Percentiles rank a stretch among this genome's conserved stretches.
Evolutionary conservation across 2,888 invertebrate genomes (phyloP).

Genomic region (Anarsia innoxiella): DNA sequence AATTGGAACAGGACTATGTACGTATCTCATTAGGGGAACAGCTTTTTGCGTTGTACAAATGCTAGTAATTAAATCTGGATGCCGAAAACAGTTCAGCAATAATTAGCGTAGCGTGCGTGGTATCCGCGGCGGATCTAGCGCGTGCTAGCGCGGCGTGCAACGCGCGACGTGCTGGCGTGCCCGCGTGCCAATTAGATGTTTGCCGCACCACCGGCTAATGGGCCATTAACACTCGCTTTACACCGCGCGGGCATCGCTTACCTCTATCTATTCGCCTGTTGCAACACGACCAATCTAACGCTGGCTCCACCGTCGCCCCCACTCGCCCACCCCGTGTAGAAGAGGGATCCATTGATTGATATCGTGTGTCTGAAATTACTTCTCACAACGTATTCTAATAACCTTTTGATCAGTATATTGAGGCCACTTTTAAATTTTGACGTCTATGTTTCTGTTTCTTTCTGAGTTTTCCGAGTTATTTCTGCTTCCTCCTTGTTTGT

Average conservation of each 20-base stretch:
- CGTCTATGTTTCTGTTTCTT: too few relatives aligned
- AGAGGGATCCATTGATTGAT: too few relatives aligned
- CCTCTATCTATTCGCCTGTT: constrained; percentile 35
- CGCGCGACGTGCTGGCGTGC: constrained; percentile 24
- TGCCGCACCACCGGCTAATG: constrained; percentile 52
- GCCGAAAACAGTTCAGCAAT: constrained; percentile 35
- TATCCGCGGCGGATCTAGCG: constrained; percentile 43
- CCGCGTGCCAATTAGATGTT: constrained; percentile 53
- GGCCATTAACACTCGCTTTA: constrained; percentile 67
- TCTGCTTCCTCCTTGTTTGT: too few relatives aligned
- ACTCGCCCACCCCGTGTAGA: constrained; percentile 22
- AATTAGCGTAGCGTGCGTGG: constrained; percentile 42
- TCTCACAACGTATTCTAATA: too few relatives aligned
- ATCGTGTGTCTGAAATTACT: too few relatives aligned
- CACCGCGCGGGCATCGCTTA: constrained; percentile 45
- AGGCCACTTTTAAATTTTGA: too few relatives aligned
- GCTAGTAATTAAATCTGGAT: constrained; percentile 9
- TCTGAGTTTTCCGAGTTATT: too few relatives aligned
- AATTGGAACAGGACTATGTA: constrained; percentile 2
- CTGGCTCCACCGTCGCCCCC: constrained; percentile 21
- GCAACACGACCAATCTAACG: constrained; percentile 23
- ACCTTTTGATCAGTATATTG: too few relatives aligned
- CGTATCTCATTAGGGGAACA: constrained; percentile 4
- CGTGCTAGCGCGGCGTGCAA: constrained; percentile 21
- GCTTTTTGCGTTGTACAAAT: too few relatives aligned